These are phyloP conservation scores for Benthochromis sp. DNA, from an alignment of 2,113 vertebrate species.

Conservation along the genomic window DNA sequence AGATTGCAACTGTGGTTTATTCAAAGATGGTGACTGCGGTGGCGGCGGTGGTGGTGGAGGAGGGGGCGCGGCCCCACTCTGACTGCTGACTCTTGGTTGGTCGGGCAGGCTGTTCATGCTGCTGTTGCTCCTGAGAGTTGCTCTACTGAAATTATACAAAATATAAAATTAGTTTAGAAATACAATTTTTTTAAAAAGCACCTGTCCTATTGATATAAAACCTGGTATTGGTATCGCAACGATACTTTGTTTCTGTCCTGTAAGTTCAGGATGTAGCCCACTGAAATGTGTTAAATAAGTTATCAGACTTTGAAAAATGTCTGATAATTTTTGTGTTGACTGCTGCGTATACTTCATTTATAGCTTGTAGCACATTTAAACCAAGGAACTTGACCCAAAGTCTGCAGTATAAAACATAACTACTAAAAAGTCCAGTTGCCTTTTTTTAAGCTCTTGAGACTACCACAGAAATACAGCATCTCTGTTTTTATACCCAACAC, in stretches of 20 bases:
- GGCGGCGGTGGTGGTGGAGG: conserved; percentile 24
- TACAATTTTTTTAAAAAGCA: not conserved
- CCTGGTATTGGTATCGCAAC: not conserved
- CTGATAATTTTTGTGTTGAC: not conserved
- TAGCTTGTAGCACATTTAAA: not conserved
- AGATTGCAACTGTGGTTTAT: not conserved
- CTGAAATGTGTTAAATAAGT: not conserved
- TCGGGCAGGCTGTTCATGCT: conserved; percentile 36
- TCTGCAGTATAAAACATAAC: not conserved
- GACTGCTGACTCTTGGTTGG: not conserved
- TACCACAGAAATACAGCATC: not conserved
- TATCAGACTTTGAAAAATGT: not conserved
- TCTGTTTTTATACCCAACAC: not conserved
- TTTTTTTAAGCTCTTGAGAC: not conserved
- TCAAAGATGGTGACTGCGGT: not conserved
- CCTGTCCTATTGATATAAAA: not conserved
- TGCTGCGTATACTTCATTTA: not conserved
- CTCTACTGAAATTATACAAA: not conserved
- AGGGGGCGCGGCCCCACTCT: conserved; percentile 13
- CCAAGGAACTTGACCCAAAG: not conserved
- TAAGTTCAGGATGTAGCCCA: not conserved
- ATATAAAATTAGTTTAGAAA: not conserved
- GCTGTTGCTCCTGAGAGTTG: conserved; percentile 20
- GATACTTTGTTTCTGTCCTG: not conserved
- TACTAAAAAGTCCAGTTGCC: not conserved